A percentile compares a stretch with the other conserved stretches of the same genome.
phyloP scores from a whole-genome alignment of 1,140 invertebrate species.

The Drosophila yakuba region DNA sequence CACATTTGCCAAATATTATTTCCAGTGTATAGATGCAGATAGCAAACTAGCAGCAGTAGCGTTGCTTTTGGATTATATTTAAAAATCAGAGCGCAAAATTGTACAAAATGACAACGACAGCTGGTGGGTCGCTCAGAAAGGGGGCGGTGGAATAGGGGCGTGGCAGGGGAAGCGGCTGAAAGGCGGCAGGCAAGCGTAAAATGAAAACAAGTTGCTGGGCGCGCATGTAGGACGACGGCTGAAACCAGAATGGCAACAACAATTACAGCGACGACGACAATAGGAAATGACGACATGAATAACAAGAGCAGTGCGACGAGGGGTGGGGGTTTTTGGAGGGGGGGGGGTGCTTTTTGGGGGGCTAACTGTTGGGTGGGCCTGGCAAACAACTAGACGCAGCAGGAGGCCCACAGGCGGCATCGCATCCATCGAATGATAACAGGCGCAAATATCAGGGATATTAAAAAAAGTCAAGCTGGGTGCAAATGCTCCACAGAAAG shows the following conservation, averaged over 20 bases:
- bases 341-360: constrained; percentile 6
- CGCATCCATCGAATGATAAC: constrained; percentile 70
- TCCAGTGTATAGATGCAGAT: constrained; percentile 21
- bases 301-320: constrained; percentile 56
- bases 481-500: constrained; percentile 62
- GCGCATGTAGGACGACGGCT: constrained; percentile 71
- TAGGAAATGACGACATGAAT: constrained; percentile 83
- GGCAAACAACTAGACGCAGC: constrained; percentile 33
- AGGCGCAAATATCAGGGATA: constrained; percentile 78
- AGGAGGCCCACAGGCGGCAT: constrained; percentile 30
- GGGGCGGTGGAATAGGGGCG: too few species aligned
- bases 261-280: constrained; percentile 77
- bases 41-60: constrained; percentile 25
- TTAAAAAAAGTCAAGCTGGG: constrained; percentile 82
- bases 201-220: constrained; percentile 79
- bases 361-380: not conserved
- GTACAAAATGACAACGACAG: constrained; percentile 79
- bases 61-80: constrained; percentile 76
- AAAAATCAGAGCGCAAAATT: constrained; percentile 83
- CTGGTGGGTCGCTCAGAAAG: constrained; percentile 22
- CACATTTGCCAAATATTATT: not conserved
- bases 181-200: constrained; percentile 80
- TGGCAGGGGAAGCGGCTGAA: constrained; percentile 48
- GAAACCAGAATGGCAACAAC: constrained; percentile 81
- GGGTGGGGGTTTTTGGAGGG: not conserved